phyloP scores from a whole-genome alignment of 30 jellyfish, hydroid and myxozoan species.

The Sanderia malayensis region DNA sequence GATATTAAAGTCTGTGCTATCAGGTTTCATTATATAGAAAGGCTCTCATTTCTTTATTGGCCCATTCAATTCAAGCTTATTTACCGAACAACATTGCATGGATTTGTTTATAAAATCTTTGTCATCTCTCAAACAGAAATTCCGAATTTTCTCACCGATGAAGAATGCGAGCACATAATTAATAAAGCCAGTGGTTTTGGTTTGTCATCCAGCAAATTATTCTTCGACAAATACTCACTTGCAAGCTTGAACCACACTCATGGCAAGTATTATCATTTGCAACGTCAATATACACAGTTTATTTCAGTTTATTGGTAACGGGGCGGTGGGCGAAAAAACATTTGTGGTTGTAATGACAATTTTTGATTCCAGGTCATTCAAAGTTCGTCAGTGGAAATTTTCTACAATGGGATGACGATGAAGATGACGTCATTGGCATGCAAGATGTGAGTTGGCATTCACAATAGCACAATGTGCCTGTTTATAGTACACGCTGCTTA shows the following conservation, averaged over 20 bases:
- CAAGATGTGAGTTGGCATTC: conserved; percentile 75
- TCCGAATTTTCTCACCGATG: conserved; percentile 72
- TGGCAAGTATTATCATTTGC: conserved; percentile 37
- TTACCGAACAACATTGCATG: too few relatives aligned
- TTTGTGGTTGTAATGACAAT: neutral
- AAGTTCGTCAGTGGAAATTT: conserved; percentile 60
- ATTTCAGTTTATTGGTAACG: too few relatives aligned
- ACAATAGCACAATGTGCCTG: too few relatives aligned
- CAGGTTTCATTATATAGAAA: too few relatives aligned
- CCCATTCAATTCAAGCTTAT: too few relatives aligned
- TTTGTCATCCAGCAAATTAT: conserved; percentile 65
- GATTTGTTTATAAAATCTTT: too few relatives aligned
- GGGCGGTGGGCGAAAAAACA: neutral
- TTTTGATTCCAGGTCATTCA: conserved; percentile 42
- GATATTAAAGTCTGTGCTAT: too few relatives aligned
- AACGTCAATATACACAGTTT: too few relatives aligned
- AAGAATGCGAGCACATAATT: conserved; percentile 78
- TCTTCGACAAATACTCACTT: conserved; percentile 69
- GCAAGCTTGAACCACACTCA: conserved; percentile 73
- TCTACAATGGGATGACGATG: conserved; percentile 51
- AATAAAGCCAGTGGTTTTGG: conserved; percentile 71
- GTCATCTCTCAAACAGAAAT: conserved; percentile 44
- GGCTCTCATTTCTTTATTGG: too few relatives aligned
- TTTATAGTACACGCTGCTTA: too few relatives aligned
- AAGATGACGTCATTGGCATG: conserved; percentile 48